Percentiles rank a stretch among this genome's conserved stretches.
Evolutionary conservation across 1,140 invertebrate genomes (phyloP).

Genomic region (Philaenus spumarius): DNA sequence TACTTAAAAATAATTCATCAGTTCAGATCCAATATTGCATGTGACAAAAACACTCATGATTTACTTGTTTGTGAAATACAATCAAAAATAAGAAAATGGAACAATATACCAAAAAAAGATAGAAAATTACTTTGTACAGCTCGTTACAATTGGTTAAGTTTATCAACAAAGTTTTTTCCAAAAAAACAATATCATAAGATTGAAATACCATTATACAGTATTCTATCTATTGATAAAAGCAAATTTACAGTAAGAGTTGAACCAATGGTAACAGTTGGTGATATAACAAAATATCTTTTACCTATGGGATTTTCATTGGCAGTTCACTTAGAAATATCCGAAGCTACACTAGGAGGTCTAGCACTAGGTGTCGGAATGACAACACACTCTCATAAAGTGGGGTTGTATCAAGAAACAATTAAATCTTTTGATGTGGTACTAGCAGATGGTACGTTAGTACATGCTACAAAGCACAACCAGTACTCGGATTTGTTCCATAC

Average conservation of each 20-base stretch:
- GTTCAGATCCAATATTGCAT: not conserved
- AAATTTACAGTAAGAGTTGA: slow-evolving; percentile 45
- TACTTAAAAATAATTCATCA: slow-evolving; percentile 45
- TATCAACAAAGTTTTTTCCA: slow-evolving; percentile 58
- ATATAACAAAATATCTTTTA: slow-evolving; percentile 45
- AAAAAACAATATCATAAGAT: slow-evolving; percentile 56
- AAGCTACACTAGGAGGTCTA: slow-evolving; percentile 48
- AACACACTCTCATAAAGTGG: slow-evolving; percentile 43
- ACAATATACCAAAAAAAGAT: slow-evolving; percentile 42
- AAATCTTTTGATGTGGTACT: slow-evolving; percentile 47
- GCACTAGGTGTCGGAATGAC: slow-evolving; percentile 50
- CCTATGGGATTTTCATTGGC: slow-evolving; percentile 48
- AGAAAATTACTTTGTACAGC: slow-evolving; percentile 54
- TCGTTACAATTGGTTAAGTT: slow-evolving; percentile 57
- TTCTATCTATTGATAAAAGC: slow-evolving; percentile 44
- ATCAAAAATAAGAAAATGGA: slow-evolving; percentile 42
- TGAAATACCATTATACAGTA: slow-evolving; percentile 49
- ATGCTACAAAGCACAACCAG: slow-evolving; percentile 42
- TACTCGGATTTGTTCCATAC: slow-evolving; percentile 43
- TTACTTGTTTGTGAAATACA: not conserved
- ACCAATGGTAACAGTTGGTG: slow-evolving; percentile 47
- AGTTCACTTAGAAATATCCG: slow-evolving; percentile 48
- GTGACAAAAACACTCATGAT: not conserved
- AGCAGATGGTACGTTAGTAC: slow-evolving; percentile 43
- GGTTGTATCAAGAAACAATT: slow-evolving; percentile 48